These are phyloP conservation scores for Hydrocynus forskahlii DNA, from an alignment of 2,797 vertebrate genomes.

Conservation along the genomic window DNA sequence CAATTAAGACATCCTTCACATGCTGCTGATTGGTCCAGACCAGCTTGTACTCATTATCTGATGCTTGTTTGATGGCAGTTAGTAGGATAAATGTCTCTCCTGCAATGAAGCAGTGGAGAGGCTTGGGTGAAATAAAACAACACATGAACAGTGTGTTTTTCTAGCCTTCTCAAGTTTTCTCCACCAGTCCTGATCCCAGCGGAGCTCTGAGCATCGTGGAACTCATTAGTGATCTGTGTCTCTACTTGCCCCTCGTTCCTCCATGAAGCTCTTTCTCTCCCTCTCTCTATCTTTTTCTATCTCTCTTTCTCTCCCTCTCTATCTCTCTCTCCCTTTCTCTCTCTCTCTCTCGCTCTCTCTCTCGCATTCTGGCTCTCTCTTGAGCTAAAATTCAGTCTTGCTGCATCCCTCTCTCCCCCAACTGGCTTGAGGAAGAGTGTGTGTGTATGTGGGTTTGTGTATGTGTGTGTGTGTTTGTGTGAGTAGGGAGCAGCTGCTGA, in stretches of 20 bases:
- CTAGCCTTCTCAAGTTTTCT: neutral
- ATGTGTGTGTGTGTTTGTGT: conserved; percentile 25
- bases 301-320: conserved; percentile 25
- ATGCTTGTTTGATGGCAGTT: no score
- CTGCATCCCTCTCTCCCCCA: conserved; percentile 44
- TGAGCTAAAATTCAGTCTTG: conserved; percentile 63
- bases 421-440: conserved; percentile 73
- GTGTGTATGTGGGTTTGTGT: conserved; percentile 49
- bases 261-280: conserved; percentile 23
- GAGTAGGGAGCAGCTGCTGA: conserved; percentile 78
- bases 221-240: conserved; percentile 9
- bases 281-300: neutral
- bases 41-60: no score
- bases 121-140: neutral
- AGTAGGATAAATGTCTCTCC: no score
- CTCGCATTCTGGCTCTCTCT: conserved; percentile 12
- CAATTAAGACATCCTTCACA: no score
- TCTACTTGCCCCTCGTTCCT: neutral
- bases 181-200: neutral
- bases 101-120: neutral
- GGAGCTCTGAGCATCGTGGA: conserved; percentile 10
- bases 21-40: no score
- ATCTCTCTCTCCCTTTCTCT: neutral
- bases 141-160: neutral
- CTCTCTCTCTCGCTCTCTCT: conserved; percentile 47